Percentiles rank a stretch among this genome's conserved stretches.
Evolutionary conservation across 2,888 invertebrate genomes (phyloP).

Genomic region (Galeruca laticollis): DNA sequence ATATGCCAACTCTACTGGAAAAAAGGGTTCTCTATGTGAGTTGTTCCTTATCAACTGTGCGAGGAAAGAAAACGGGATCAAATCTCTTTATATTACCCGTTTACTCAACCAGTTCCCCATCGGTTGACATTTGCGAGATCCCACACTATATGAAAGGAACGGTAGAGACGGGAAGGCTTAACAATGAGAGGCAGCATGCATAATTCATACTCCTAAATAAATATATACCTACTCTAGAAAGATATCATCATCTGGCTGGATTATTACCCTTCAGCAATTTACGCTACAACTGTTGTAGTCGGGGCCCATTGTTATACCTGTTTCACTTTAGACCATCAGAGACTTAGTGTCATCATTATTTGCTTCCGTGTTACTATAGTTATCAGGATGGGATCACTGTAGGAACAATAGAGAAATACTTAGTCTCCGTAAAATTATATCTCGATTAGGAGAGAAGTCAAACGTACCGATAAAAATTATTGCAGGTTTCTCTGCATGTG

Average conservation of each 20-base stretch:
- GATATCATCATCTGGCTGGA: conserved; percentile 61
- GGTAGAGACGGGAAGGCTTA: neutral
- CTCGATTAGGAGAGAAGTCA: neutral
- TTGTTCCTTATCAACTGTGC: neutral
- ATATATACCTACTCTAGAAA: conserved; percentile 61
- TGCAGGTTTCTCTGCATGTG: neutral
- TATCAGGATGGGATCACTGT: conserved; percentile 19
- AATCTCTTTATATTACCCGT: neutral
- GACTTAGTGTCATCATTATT: conserved; percentile 39
- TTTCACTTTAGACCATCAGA: conserved; percentile 36
- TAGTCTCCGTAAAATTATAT: neutral
- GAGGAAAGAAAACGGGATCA: neutral
- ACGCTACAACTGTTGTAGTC: conserved; percentile 46
- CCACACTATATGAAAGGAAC: conserved; percentile 1
- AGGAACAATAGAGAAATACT: conserved; percentile 3
- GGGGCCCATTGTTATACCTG: conserved; percentile 49
- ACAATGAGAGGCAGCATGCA: conserved; percentile 60
- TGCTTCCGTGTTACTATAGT: conserved; percentile 25
- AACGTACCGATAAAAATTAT: neutral
- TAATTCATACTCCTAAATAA: conserved; percentile 64
- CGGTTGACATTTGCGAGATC: conserved; percentile 1
- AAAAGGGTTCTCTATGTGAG: neutral
- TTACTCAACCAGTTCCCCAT: neutral
- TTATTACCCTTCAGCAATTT: conserved; percentile 55
- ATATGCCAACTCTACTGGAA: neutral